phyloP scores from a whole-genome alignment of 2,113 vertebrate species.

The Rhea americana region DNA sequence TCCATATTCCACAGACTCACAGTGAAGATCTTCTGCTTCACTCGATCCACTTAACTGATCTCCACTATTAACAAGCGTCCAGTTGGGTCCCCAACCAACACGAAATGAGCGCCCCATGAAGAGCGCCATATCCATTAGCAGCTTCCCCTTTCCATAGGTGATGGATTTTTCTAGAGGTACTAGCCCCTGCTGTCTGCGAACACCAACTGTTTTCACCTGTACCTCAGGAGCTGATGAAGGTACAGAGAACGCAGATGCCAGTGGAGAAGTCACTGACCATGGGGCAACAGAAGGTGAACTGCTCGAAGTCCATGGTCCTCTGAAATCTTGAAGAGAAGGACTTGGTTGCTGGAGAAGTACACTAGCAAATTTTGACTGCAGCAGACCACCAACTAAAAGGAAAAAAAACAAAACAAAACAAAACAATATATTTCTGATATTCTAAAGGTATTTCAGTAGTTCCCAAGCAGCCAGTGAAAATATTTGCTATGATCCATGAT shows the following conservation, averaged over 20 bases:
- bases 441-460: not conserved
- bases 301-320: not conserved
- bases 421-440: accelerated
- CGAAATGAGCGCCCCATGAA: conserved; percentile 91
- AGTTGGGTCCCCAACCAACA: conserved; percentile 92
- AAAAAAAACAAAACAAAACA: too few relatives aligned
- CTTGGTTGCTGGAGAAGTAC: conserved; percentile 53
- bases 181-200: conserved; percentile 80
- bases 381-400: conserved; percentile 80
- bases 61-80: conserved; percentile 86
- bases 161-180: conserved; percentile 85
- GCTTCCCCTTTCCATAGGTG: conserved; percentile 79
- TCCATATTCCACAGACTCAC: conserved; percentile 75
- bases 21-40: not conserved
- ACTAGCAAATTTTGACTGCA: conserved; percentile 82
- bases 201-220: conserved; percentile 81
- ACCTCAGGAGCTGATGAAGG: conserved; percentile 72
- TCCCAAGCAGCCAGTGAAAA: not conserved
- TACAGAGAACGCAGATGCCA: conserved; percentile 69
- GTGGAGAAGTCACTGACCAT: conserved; percentile 63
- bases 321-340: conserved; percentile 50
- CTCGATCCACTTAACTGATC: conserved; percentile 58
- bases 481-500: accelerated
- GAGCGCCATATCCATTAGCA: conserved; percentile 90
- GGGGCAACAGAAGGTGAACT: not conserved